phyloP scores from a whole-genome alignment of 2,888 invertebrate genomes.

The Drosophila recens region DNA sequence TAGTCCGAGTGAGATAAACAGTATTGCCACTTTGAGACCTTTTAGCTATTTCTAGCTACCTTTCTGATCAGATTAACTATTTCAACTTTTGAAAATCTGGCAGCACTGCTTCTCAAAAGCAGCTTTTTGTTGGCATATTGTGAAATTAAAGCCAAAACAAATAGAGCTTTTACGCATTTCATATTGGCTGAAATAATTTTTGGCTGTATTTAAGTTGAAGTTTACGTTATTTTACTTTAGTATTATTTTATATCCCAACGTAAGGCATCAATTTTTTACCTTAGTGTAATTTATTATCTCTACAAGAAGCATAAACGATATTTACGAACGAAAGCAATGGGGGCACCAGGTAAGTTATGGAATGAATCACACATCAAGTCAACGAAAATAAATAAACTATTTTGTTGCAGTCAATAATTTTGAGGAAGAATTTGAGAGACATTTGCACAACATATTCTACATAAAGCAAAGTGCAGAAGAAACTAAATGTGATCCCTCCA shows the following conservation, averaged over 20 bases:
- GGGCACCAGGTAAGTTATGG: slow-evolving; percentile 19
- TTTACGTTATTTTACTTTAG: background rate
- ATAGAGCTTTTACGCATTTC: slow-evolving; percentile 38
- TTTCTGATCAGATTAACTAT: no score
- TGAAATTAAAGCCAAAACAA: slow-evolving; percentile 31
- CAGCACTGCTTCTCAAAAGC: slow-evolving; percentile 7
- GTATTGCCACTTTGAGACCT: no score
- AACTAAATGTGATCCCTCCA: slow-evolving; percentile 34
- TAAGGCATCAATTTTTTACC: background rate
- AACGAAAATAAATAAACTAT: background rate
- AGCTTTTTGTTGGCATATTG: slow-evolving; percentile 30
- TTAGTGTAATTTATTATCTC: background rate
- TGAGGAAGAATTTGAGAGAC: slow-evolving; percentile 48
- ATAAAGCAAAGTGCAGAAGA: slow-evolving; percentile 10
- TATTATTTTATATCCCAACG: background rate
- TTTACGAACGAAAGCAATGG: slow-evolving; percentile 15
- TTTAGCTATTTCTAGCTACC: no score
- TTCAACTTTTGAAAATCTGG: slow-evolving; percentile 8
- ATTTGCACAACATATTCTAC: slow-evolving; percentile 46
- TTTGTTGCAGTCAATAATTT: slow-evolving; percentile 39
- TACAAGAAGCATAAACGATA: background rate
- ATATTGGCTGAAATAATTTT: slow-evolving; percentile 24
- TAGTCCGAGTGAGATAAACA: no score
- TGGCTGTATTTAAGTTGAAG: slow-evolving; percentile 24
- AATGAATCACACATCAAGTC: background rate